phyloP scores from a whole-genome alignment of 1,140 invertebrate genomes.

The Hycleus phaleratus region DNA sequence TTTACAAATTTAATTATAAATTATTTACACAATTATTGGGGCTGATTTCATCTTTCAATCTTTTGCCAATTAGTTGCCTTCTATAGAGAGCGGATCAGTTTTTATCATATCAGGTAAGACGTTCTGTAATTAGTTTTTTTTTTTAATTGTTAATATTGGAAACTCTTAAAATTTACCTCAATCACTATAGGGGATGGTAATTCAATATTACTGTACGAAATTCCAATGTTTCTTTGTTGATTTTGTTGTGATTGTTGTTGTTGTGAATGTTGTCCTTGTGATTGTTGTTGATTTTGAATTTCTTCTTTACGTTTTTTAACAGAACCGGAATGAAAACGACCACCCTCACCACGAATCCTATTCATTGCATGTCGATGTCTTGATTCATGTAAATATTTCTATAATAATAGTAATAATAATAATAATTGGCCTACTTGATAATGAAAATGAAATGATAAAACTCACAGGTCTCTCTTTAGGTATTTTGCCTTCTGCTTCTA shows the following conservation, averaged over 20 bases:
- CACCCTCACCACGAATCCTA: slow-evolving; percentile 90
- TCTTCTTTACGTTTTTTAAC: slow-evolving; percentile 52
- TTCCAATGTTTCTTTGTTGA: slow-evolving; percentile 30
- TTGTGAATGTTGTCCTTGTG: slow-evolving; percentile 19
- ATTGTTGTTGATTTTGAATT: neutral
- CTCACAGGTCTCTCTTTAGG: slow-evolving; percentile 88
- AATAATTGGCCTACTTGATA: neutral
- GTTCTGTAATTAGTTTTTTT: slow-evolving; percentile 24
- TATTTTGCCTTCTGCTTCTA: slow-evolving; percentile 90
- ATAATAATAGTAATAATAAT: slow-evolving; percentile 38
- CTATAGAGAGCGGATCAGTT: slow-evolving; percentile 24
- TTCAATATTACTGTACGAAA: slow-evolving; percentile 30
- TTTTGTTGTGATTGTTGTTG: slow-evolving; percentile 28
- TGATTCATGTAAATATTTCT: slow-evolving; percentile 99
- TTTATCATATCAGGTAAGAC: slow-evolving; percentile 34
- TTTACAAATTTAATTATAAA: too few relatives aligned
- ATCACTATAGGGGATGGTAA: slow-evolving; percentile 36
- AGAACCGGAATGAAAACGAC: slow-evolving; percentile 82
- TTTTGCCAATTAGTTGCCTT: neutral
- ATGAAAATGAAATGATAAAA: slow-evolving; percentile 10
- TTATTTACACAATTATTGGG: too few relatives aligned
- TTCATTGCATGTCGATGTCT: slow-evolving; percentile 97
- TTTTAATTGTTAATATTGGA: slow-evolving; percentile 1
- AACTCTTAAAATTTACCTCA: slow-evolving; percentile 28
- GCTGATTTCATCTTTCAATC: too few relatives aligned